Percentiles rank a stretch among this genome's conserved stretches.
These are phyloP conservation scores for Brachionichthys hirsutus DNA, from an alignment of 2,113 vertebrate genomes.

Conservation along the genomic window DNA sequence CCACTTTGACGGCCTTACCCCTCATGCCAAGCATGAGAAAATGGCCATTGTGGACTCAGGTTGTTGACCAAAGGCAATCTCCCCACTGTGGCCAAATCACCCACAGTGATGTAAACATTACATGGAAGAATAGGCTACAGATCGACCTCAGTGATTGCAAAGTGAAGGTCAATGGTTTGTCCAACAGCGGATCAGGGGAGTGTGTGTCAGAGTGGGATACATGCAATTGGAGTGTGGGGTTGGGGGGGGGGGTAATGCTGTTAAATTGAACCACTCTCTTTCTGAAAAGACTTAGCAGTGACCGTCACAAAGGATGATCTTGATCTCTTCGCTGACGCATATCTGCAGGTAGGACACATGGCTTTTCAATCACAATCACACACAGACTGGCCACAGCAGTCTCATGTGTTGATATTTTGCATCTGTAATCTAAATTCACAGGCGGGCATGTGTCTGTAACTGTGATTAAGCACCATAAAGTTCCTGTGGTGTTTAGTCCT, in stretches of 20 bases:
- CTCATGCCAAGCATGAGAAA: constrained; percentile 37
- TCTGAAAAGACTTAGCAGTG: constrained; percentile 63
- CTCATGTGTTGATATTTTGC: constrained; percentile 50
- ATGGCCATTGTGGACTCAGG: constrained; percentile 57
- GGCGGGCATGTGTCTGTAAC: not conserved
- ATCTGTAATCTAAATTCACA: constrained; percentile 19
- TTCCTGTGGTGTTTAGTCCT: constrained; percentile 3
- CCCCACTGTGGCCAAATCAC: constrained; percentile 69
- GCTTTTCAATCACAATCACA: not conserved
- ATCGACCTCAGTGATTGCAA: constrained; percentile 73
- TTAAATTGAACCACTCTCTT: constrained; percentile 71
- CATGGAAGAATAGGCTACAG: constrained; percentile 73
- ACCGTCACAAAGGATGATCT: constrained; percentile 69
- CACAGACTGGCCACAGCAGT: not conserved
- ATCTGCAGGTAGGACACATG: constrained; percentile 28
- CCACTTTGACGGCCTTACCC: constrained; percentile 28
- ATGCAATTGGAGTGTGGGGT: constrained; percentile 20
- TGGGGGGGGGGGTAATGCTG: constrained; percentile 4
- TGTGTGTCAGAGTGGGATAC: constrained; percentile 27
- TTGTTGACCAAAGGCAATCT: constrained; percentile 69
- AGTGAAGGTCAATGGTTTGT: constrained; percentile 73
- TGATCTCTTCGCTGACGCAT: constrained; percentile 57
- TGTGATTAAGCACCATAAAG: constrained; percentile 15
- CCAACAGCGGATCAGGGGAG: constrained; percentile 54
- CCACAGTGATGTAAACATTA: constrained; percentile 77